Conservation (phyloP, 2,888 invertebrate genomes). For the Drosophila macrospina region DNA sequence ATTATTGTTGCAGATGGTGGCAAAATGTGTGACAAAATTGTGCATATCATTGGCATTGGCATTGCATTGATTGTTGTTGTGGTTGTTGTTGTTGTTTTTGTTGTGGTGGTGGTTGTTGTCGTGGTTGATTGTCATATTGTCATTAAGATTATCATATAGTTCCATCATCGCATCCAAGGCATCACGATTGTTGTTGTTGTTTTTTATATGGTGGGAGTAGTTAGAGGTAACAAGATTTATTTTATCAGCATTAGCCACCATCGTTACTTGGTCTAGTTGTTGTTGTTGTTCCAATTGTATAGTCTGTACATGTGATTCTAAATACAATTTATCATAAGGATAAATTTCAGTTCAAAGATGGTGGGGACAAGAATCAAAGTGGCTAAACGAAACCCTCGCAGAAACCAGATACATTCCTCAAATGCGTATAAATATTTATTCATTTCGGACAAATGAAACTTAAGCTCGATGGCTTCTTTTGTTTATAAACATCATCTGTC, state of each 20-base stretch:
- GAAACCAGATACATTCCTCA: slow-evolving; percentile 2
- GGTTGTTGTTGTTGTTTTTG: slow-evolving; percentile 53
- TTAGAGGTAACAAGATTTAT: slow-evolving; percentile 86
- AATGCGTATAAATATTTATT: slow-evolving; percentile 1
- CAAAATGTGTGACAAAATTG: slow-evolving; percentile 66
- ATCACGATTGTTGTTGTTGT: slow-evolving; percentile 55
- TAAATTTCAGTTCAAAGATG: slow-evolving; percentile 72
- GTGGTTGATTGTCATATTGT: slow-evolving; percentile 56
- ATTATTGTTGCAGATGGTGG: slow-evolving; percentile 63
- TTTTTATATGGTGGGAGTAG: slow-evolving; percentile 77
- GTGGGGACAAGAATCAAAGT: slow-evolving; percentile 49
- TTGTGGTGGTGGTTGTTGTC: slow-evolving; percentile 44
- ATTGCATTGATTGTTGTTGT: slow-evolving; percentile 45
- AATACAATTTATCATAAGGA: slow-evolving; percentile 84
- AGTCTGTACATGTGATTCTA: slow-evolving; percentile 86
- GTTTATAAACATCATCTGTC: not conserved
- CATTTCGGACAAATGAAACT: not conserved
- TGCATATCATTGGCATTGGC: slow-evolving; percentile 56
- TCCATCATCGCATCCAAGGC: slow-evolving; percentile 63
- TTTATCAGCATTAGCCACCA: slow-evolving; percentile 86
- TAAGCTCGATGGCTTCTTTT: not conserved
- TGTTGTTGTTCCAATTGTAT: slow-evolving; percentile 86
- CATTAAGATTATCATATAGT: slow-evolving; percentile 44
- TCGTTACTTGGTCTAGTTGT: slow-evolving; percentile 86
- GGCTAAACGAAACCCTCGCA: slow-evolving; percentile 38